These are phyloP conservation scores for Athalia rosae DNA, from an alignment of 2,888 invertebrate species.

Conservation along the genomic window DNA sequence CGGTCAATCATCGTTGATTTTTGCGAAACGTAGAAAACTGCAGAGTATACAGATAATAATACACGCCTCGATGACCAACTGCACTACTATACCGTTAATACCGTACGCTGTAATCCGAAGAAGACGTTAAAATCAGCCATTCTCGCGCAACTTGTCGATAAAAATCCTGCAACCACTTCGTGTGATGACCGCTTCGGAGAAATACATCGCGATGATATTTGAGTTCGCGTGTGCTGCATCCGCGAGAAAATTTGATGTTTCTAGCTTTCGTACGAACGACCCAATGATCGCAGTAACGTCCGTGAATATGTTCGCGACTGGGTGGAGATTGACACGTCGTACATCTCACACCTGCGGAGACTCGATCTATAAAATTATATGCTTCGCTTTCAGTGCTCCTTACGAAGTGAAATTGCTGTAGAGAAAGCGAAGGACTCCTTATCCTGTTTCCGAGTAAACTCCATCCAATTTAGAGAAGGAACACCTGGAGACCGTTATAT, in stretches of 20 bases:
- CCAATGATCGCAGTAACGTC: no score
- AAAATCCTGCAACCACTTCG: neutral
- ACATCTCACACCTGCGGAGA: no score
- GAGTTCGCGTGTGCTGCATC: neutral
- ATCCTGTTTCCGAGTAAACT: no score
- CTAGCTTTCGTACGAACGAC: conserved; percentile 24
- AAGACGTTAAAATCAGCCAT: neutral
- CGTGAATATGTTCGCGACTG: no score
- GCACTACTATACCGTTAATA: neutral
- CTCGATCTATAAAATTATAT: no score
- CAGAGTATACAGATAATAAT: neutral
- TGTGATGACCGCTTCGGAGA: neutral
- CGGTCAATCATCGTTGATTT: neutral
- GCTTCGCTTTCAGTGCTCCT: no score
- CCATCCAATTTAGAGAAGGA: no score
- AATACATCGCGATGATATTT: conserved; percentile 19
- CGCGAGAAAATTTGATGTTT: conserved; percentile 2
- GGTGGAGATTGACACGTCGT: no score
- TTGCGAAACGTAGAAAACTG: neutral
- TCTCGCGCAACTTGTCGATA: neutral
- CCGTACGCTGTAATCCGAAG: no score
- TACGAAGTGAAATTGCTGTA: no score
- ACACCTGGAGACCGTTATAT: no score
- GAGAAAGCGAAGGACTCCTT: no score
- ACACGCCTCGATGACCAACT: neutral